phyloP scores from a whole-genome alignment of 2,888 invertebrate species.

The Drosophila ustulata region DNA sequence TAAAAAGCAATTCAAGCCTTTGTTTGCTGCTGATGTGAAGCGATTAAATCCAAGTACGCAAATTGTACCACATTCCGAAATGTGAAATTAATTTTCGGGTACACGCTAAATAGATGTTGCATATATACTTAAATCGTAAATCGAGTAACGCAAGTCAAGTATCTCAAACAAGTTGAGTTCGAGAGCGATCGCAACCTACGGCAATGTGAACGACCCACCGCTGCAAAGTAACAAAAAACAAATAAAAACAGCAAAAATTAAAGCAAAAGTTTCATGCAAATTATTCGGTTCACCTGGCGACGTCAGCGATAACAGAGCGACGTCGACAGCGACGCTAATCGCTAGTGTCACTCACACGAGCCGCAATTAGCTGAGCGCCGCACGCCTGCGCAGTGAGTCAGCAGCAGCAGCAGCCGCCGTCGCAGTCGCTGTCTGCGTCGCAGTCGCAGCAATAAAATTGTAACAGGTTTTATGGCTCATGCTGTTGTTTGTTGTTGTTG shows the following conservation, averaged over 20 bases:
- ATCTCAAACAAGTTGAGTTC: constrained; percentile 17
- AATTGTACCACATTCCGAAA: constrained; percentile 35
- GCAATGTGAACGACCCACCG: constrained; percentile 70
- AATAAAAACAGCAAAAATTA: constrained; percentile 8
- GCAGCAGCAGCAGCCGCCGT: constrained; percentile 28
- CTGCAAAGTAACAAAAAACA: constrained; percentile 23
- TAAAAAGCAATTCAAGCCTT: constrained; percentile 2
- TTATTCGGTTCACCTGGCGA: constrained; percentile 62
- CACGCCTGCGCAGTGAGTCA: constrained; percentile 72
- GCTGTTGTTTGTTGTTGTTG: not conserved
- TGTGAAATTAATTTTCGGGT: constrained; percentile 33
- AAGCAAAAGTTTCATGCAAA: constrained; percentile 64
- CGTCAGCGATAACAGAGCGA: constrained; percentile 22
- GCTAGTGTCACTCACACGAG: constrained; percentile 77
- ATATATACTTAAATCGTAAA: not conserved
- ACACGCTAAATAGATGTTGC: constrained; percentile 21
- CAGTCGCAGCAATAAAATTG: constrained; percentile 52
- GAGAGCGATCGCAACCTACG: constrained; percentile 59
- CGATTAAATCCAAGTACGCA: constrained; percentile 30
- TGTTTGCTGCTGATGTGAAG: not conserved
- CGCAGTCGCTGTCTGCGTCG: constrained; percentile 4
- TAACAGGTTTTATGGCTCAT: constrained; percentile 63
- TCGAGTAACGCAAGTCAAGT: constrained; percentile 15
- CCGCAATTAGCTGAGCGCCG: constrained; percentile 69
- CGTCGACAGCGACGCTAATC: constrained; percentile 63